These are phyloP conservation scores for Montipora capitata DNA, from an alignment of 92 coral and sea anemone species.

Conservation along the genomic window DNA sequence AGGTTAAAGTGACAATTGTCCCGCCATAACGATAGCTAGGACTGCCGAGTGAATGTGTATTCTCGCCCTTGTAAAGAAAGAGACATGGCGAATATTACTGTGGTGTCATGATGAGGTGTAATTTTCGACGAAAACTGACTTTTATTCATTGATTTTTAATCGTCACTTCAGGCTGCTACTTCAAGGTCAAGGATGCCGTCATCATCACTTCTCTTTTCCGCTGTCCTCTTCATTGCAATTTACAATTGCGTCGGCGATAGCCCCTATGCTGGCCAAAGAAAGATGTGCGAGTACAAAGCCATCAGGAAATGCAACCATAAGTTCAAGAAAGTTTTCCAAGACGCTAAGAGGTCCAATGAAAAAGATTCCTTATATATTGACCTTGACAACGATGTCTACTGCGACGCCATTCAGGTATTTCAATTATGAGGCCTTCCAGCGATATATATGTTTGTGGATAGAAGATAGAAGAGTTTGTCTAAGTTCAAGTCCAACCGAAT, in stretches of 20 bases:
- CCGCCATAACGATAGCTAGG: too few species aligned
- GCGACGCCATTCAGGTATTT: slow-evolving; percentile 74
- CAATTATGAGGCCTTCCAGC: too few species aligned
- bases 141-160: background rate
- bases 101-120: too few species aligned
- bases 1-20: too few species aligned
- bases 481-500: too few species aligned
- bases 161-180: background rate
- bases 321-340: slow-evolving; percentile 55
- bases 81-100: too few species aligned
- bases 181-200: slow-evolving; percentile 5
- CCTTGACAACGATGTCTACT: slow-evolving; percentile 27
- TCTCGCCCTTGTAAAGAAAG: too few species aligned
- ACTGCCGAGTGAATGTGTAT: too few species aligned
- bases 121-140: too few species aligned
- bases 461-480: too few species aligned
- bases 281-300: slow-evolving; percentile 52
- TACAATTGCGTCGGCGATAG: slow-evolving; percentile 2
- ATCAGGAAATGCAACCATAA: slow-evolving; percentile 67
- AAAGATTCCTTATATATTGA: background rate
- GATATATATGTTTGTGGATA: too few species aligned
- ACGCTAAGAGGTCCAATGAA: background rate
- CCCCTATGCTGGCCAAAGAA: background rate
- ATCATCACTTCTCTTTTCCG: background rate
- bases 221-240: slow-evolving; percentile 7